Evolutionary conservation across 2,888 invertebrate genomes (phyloP), one percentile per base, ranked within the genome.

Genomic region (Lasioglossum morio): DNA sequence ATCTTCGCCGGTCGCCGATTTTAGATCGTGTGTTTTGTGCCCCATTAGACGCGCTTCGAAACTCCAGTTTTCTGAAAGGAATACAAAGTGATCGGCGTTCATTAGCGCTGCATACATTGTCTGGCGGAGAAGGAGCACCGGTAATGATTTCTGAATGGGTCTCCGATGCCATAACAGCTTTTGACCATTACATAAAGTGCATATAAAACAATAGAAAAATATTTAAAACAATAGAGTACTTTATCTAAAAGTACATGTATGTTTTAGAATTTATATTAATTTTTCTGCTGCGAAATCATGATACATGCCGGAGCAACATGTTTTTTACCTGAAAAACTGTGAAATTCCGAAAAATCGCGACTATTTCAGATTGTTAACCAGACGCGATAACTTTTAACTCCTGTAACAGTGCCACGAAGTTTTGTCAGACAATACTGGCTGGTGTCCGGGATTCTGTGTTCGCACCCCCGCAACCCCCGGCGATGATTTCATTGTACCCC

Each of bases 401-500:
- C 2, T 30, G 63, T 27, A 63, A 30, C 63, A 27, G 27, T 14
- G 16, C 63, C 27, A 16, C 27, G n/a, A 16, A 63, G 63, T 63
- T 63, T 16, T 63, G 30, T 63, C 63, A 63, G 63, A 63, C 37
- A 37, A 69, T 69, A n/a, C 23, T 4, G 8, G 66, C 34, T 30
- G 14, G 34, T 66, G 16, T 66, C 66, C 8, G 66, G 27, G 27
- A 27, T 60, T 60, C 27, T 14, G n/a, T 30, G 60, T 60, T 66
- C 66, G 8, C 60, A 27, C 16, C 23, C 30, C 30, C 34, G 34
- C 34, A 40, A 66, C 34, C 69, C 37, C 69, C n/a, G 14, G 30
- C 10, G 34, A 86, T 73, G 77, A 85, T 82, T 77, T 37, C 43
- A 80, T 84, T 84, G 81, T 72, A 77, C 37, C 19, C 66, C 66